These are phyloP conservation scores for Acanthopleura granulata DNA, from an alignment of 2,888 invertebrate species.

Conservation along the genomic window DNA sequence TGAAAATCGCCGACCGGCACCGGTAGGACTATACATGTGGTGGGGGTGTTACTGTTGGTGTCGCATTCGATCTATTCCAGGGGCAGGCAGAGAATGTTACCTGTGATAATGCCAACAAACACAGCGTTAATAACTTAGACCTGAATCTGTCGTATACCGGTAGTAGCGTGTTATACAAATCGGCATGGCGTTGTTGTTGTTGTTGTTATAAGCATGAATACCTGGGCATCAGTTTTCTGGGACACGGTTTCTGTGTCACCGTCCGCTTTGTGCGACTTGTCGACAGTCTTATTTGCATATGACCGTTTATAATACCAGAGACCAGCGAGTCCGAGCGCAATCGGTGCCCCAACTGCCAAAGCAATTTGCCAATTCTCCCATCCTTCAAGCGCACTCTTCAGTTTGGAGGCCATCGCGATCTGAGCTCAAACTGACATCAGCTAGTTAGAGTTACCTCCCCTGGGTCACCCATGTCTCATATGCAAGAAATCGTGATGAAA, in stretches of 20 bases:
- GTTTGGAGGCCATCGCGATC: constrained; percentile 12
- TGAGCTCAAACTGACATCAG: neutral
- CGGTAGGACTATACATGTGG: too few relatives aligned
- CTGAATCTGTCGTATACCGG: too few relatives aligned
- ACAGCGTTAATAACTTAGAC: too few relatives aligned
- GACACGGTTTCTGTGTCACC: neutral
- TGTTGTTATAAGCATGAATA: neutral
- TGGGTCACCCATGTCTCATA: neutral
- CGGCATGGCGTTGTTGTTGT: neutral
- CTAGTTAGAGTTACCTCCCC: neutral
- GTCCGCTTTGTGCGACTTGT: neutral
- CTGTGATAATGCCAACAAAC: too few relatives aligned
- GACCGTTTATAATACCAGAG: constrained; percentile 78
- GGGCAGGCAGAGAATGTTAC: too few relatives aligned
- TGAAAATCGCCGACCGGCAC: too few relatives aligned
- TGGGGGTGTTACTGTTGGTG: too few relatives aligned
- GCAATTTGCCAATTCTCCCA: constrained; percentile 86
- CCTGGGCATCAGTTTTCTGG: neutral
- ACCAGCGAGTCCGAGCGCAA: constrained; percentile 83
- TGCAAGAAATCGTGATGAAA: too few relatives aligned
- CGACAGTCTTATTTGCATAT: neutral
- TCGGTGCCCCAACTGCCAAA: constrained; percentile 84
- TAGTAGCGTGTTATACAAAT: too few relatives aligned
- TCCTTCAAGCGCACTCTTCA: constrained; percentile 36
- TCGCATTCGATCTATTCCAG: too few relatives aligned